Conservation (phyloP, 2,797 vertebrate genomes). For the Pseudopleuronectes americanus region DNA sequence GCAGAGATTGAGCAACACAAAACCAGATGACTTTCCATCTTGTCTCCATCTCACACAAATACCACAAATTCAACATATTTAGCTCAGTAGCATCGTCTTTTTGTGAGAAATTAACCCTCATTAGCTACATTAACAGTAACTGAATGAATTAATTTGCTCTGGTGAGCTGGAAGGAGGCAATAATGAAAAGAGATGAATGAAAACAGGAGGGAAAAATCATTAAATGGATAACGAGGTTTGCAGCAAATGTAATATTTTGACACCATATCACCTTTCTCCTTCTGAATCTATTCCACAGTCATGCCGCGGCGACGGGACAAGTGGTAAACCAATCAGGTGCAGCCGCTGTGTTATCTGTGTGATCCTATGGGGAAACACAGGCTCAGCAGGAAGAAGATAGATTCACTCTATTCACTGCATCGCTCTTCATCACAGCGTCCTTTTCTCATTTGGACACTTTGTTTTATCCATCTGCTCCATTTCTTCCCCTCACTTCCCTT, state of each 20-base stretch:
- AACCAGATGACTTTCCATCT: slow-evolving; percentile 18
- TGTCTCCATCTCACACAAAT: slow-evolving; percentile 2
- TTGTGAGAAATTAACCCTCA: not conserved
- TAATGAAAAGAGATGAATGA: slow-evolving; percentile 49
- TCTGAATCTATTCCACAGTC: not conserved
- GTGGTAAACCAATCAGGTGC: slow-evolving; percentile 20
- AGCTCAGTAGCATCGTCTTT: not conserved
- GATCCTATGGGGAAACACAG: slow-evolving; percentile 10
- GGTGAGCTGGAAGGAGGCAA: slow-evolving; percentile 42
- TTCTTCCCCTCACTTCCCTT: slow-evolving; percentile 5
- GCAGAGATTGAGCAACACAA: slow-evolving; percentile 33
- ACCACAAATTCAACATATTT: not conserved
- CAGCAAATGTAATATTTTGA: slow-evolving; percentile 30
- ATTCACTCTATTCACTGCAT: not conserved
- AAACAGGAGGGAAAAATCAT: slow-evolving; percentile 15
- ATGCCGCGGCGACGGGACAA: slow-evolving; percentile 11
- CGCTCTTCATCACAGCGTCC: slow-evolving; percentile 15
- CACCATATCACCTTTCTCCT: slow-evolving; percentile 8
- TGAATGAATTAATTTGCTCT: slow-evolving; percentile 56
- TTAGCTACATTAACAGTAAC: slow-evolving; percentile 36
- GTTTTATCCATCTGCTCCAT: not conserved
- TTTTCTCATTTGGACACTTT: slow-evolving; percentile 11
- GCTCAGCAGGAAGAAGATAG: slow-evolving; percentile 7
- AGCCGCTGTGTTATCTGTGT: slow-evolving; percentile 16
- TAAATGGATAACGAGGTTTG: slow-evolving; percentile 8